Evolutionary conservation across 92 coral and sea anemone species (phyloP).

Genomic region (Hydrozoanthus gracilis): DNA sequence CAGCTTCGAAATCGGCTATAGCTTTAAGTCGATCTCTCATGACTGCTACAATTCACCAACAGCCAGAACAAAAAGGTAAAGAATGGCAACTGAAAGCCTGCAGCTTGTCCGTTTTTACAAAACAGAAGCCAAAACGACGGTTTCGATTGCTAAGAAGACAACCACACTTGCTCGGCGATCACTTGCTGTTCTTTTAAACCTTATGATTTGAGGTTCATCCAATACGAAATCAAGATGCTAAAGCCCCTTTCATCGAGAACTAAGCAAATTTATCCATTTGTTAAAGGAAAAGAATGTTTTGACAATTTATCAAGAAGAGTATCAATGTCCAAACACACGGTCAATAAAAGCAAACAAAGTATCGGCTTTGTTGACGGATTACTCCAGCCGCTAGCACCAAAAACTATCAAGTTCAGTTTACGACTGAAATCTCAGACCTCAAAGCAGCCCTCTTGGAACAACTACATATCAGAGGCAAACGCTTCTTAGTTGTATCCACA

Average conservation of each 20-base stretch:
- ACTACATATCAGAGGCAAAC: too few relatives aligned
- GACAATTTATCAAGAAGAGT: not conserved
- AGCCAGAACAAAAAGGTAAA: not conserved
- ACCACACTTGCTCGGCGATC: too few relatives aligned
- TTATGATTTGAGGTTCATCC: not conserved
- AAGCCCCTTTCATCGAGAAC: not conserved
- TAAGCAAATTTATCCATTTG: not conserved
- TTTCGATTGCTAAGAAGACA: not conserved
- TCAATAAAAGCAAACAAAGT: too few relatives aligned
- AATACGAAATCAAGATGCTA: not conserved
- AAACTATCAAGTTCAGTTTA: too few relatives aligned
- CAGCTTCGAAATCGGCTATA: not conserved
- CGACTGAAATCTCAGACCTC: too few relatives aligned
- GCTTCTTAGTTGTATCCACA: not conserved
- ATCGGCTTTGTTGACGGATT: too few relatives aligned
- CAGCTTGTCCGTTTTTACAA: too few relatives aligned
- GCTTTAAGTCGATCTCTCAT: not conserved
- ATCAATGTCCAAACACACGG: not conserved
- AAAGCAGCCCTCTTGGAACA: too few relatives aligned
- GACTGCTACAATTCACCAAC: slow-evolving; percentile 2
- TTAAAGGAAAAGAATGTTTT: not conserved
- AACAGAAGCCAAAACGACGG: too few relatives aligned
- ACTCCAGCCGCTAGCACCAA: too few relatives aligned
- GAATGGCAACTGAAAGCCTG: not conserved
- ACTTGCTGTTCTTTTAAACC: not conserved